Evolutionary conservation across 2,113 vertebrate species (phyloP).

Genomic region (Eulemur macaco): DNA sequence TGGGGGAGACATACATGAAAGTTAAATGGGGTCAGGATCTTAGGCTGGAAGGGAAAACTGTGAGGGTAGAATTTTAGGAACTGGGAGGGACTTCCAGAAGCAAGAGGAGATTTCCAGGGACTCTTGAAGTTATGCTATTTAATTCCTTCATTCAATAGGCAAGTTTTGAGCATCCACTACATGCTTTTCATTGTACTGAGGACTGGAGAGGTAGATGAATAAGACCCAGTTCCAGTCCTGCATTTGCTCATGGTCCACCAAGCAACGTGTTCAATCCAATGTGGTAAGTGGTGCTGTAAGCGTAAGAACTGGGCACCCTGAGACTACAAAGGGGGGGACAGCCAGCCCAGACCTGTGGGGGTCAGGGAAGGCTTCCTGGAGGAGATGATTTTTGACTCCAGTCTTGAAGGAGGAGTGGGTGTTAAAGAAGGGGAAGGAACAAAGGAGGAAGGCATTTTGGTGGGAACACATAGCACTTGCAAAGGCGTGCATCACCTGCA

Average conservation of each 20-base stretch:
- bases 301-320: too few relatives aligned
- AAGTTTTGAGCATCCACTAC: background rate
- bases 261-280: background rate
- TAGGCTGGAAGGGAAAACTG: background rate
- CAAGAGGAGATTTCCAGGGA: background rate
- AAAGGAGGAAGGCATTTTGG: background rate
- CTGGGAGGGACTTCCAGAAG: background rate
- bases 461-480: background rate
- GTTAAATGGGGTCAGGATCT: background rate
- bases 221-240: background rate
- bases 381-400: background rate
- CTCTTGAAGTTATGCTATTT: background rate
- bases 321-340: background rate
- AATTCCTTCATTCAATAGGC: background rate
- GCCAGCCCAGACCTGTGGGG: too few relatives aligned
- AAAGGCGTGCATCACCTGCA: background rate
- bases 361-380: background rate
- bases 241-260: accelerated
- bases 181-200: background rate
- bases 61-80: background rate
- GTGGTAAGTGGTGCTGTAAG: background rate
- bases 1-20: background rate
- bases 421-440: background rate
- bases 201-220: background rate
- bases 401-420: background rate